A percentile compares a stretch with the other conserved stretches of the same genome.
Evolutionary conservation across 2,797 vertebrate species (phyloP).

Genomic region (Sebastes cheni): DNA sequence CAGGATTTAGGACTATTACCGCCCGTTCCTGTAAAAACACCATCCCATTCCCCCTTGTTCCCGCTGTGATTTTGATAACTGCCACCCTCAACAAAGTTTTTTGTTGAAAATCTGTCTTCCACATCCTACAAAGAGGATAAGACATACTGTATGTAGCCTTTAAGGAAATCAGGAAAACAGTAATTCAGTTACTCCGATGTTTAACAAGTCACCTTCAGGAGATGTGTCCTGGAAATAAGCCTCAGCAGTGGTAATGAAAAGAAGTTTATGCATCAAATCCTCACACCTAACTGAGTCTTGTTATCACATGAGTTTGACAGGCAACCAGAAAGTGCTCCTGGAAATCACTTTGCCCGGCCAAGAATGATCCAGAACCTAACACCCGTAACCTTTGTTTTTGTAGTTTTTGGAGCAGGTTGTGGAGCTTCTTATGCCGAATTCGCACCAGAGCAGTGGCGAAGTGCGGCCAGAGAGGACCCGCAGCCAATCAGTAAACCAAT

Average conservation of each 20-base stretch:
- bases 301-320: not conserved
- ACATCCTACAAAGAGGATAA: not conserved
- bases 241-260: not conserved
- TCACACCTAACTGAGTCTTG: not conserved
- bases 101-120: conserved; percentile 12
- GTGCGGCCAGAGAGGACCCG: no score
- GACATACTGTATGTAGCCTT: not conserved
- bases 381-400: not conserved
- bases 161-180: conserved; percentile 3
- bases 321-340: not conserved
- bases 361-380: no score
- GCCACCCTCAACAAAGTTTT: conserved; percentile 32
- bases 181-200: conserved; percentile 4
- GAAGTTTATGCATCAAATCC: not conserved
- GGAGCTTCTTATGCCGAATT: not conserved
- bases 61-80: conserved; percentile 37
- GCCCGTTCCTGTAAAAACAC: conserved; percentile 20
- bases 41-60: not conserved
- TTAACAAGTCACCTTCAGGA: conserved; percentile 4
- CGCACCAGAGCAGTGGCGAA: no score
- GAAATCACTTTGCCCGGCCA: no score
- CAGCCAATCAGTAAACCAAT: no score
- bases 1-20: conserved; percentile 30
- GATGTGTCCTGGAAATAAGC: conserved; percentile 3
- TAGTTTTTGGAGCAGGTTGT: not conserved